These are phyloP conservation scores for Phalloptychus januarius DNA, from an alignment of 2,797 vertebrate species.

Conservation along the genomic window DNA sequence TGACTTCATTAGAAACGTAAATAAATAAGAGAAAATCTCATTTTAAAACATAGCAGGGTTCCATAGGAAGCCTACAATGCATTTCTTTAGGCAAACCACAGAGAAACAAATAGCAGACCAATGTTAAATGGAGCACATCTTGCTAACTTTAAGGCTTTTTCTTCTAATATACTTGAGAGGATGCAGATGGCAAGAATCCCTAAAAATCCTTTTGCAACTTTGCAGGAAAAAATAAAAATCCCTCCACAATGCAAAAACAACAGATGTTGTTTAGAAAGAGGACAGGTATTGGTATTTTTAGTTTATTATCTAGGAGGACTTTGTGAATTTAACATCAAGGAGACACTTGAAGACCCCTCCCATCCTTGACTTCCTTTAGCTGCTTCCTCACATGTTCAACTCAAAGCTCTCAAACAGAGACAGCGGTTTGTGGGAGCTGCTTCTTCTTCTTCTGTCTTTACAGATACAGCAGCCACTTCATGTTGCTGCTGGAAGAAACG, in stretches of 20 bases:
- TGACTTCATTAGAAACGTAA: constrained; percentile 71
- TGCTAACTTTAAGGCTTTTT: not conserved
- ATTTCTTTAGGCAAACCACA: constrained; percentile 26
- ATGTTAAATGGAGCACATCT: constrained; percentile 8
- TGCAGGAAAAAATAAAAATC: not conserved
- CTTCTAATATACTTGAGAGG: not conserved
- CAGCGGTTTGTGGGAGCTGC: not conserved
- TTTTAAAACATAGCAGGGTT: constrained; percentile 68
- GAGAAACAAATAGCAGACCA: constrained; percentile 27
- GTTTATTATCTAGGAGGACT: constrained; percentile 60
- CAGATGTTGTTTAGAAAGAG: not conserved
- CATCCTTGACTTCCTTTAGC: constrained; percentile 69
- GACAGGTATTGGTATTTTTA: constrained; percentile 24
- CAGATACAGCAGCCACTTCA: not conserved
- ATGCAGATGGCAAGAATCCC: not conserved
- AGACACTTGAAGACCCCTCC: constrained; percentile 70
- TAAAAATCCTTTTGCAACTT: not conserved
- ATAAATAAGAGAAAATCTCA: constrained; percentile 71
- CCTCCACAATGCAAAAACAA: constrained; percentile 10
- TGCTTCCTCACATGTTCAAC: constrained; percentile 47
- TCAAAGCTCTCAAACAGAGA: not conserved
- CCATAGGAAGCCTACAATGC: constrained; percentile 35
- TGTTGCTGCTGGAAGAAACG: not conserved
- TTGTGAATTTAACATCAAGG: constrained; percentile 64
- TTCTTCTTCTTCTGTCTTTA: not conserved